Conservation (phyloP, 30 jellyfish, hydroid and myxozoan species). For the Aurelia aurita region DNA sequence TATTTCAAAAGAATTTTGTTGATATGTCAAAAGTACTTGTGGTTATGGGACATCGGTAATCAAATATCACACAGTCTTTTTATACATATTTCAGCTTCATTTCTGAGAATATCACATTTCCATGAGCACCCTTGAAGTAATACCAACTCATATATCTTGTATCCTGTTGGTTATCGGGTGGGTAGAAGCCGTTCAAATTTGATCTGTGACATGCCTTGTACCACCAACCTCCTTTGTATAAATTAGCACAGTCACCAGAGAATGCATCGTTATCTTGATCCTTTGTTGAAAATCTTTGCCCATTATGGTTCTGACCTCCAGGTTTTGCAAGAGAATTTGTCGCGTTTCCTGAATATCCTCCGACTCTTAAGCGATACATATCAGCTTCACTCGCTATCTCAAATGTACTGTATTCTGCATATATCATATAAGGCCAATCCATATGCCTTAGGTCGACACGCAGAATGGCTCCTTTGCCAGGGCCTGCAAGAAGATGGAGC, state of each 20-base stretch:
- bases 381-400: constrained; percentile 44
- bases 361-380: constrained; percentile 11
- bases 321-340: constrained; percentile 2
- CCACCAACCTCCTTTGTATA: constrained; percentile 61
- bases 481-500: constrained; percentile 43
- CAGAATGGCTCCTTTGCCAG: constrained; percentile 58
- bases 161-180: neutral
- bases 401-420: constrained; percentile 17
- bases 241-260: constrained; percentile 17
- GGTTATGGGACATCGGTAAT: no score
- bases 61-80: no score
- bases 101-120: constrained; percentile 13
- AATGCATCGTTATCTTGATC: constrained; percentile 7
- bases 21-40: no score
- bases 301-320: constrained; percentile 25
- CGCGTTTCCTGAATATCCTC: constrained; percentile 46
- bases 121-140: neutral
- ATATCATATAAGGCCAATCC: neutral
- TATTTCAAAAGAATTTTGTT: no score
- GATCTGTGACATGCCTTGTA: constrained; percentile 1
- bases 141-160: constrained; percentile 9
- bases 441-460: constrained; percentile 43
- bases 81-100: constrained; percentile 21
- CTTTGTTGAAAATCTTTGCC: constrained; percentile 15
- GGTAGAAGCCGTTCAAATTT: constrained; percentile 38